Conservation (phyloP, 2,888 invertebrate species). For the Orthosia gracilis region DNA sequence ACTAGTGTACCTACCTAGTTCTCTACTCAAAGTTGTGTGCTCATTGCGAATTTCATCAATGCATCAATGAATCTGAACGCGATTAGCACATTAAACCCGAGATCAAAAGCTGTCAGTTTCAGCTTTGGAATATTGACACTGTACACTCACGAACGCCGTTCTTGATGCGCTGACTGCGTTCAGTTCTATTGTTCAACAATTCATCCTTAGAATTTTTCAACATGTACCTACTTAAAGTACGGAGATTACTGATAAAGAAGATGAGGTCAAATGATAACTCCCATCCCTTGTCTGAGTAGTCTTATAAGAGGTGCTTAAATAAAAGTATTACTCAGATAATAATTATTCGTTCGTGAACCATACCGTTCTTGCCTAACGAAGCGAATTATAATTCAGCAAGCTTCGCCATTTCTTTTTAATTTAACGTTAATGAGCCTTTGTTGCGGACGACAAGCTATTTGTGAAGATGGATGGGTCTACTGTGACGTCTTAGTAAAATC, state of each 20-base stretch:
- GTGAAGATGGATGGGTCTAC: slow-evolving; percentile 56
- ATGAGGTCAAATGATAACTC: slow-evolving; percentile 6
- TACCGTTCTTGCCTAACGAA: slow-evolving; percentile 47
- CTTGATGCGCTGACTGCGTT: no score
- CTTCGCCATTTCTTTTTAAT: slow-evolving; percentile 65
- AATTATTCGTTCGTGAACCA: slow-evolving; percentile 33
- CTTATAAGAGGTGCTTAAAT: not conserved
- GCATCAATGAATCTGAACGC: no score
- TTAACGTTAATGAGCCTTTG: slow-evolving; percentile 69
- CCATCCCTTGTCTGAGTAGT: not conserved
- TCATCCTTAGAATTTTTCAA: not conserved
- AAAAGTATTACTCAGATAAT: slow-evolving; percentile 16
- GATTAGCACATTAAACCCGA: no score
- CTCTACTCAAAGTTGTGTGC: not conserved
- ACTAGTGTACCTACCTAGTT: not conserved
- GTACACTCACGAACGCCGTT: no score
- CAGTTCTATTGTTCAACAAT: no score
- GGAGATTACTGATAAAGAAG: slow-evolving; percentile 1
- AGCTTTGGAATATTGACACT: no score
- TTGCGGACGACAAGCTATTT: slow-evolving; percentile 59
- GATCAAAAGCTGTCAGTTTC: no score
- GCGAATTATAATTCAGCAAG: slow-evolving; percentile 55
- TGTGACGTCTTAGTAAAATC: slow-evolving; percentile 41
- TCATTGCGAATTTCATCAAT: no score
- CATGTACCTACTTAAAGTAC: not conserved